Evolutionary conservation across 2,888 invertebrate species (phyloP), one percentile per base, ranked within the genome.

Genomic region (Coenonympha glycerion): DNA sequence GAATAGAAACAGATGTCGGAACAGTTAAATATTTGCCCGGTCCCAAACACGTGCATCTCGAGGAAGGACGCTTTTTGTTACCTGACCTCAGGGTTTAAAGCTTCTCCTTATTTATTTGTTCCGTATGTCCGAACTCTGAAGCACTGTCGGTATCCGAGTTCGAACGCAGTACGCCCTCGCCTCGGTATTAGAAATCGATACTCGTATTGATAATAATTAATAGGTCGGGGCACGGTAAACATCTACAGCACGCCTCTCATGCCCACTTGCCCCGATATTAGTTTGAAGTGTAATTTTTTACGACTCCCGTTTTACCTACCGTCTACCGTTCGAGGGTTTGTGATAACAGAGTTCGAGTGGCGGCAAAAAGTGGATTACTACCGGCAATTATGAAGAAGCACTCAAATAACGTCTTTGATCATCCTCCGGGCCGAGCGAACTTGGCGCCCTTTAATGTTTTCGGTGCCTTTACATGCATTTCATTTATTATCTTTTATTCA

Each of bases 251-350:
- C 67, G 65, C 66, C 68, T 62, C 60, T 68, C 64, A 62, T 65
- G 68, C 62, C 71, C 78, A 77, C 79, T 79, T 73, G 73, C 57
- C 64, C 65, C 71, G 70, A 76, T 77, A 62, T 65, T 74, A 68
- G 68, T 75, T 74, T 76, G 68, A 66, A 78, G 79, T 79, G 79
- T 82, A 79, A 81, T 76, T 85, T 84, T 84, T 55, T 81, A 84
- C 65, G 69, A 68, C 78, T 81, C 76, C 83, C 76, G 79, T 81
- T 78, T 79, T 79, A 80, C 80, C 78, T 77, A 66, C 64, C 64
- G 64, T 64, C 78, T 77, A 66, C 64, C 64, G 64, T 64, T 81
- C 79, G 68, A 82, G 79, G 74, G 74, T 72, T n/a, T 74, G 64
- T 71, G 83, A 81, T 83, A 84, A 84, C 65, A 60, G 49, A 53